phyloP scores from a whole-genome alignment of 2,113 vertebrate species.

The Mugil cephalus region DNA sequence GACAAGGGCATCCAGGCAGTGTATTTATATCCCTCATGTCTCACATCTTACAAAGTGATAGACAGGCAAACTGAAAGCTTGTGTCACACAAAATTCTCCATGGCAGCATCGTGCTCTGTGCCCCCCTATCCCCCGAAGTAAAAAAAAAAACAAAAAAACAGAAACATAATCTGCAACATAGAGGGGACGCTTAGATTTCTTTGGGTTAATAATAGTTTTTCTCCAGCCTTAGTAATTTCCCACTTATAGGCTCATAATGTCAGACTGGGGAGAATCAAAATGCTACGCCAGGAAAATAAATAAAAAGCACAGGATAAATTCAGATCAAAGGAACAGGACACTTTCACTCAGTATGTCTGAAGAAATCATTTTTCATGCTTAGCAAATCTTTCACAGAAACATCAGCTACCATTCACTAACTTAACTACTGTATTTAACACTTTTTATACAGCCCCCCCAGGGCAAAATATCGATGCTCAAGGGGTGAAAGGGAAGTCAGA shows the following conservation, averaged over 20 bases:
- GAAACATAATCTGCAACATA: slow-evolving; percentile 58
- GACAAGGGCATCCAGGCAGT: slow-evolving; percentile 72
- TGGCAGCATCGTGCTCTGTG: slow-evolving; percentile 47
- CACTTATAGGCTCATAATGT: slow-evolving; percentile 33
- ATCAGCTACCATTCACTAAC: slow-evolving; percentile 37
- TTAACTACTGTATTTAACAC: slow-evolving; percentile 54
- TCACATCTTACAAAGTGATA: slow-evolving; percentile 78
- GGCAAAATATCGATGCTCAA: slow-evolving; percentile 58
- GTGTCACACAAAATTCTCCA: slow-evolving; percentile 75
- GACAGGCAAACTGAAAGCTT: slow-evolving; percentile 78
- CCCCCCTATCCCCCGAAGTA: slow-evolving; percentile 29
- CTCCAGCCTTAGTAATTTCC: slow-evolving; percentile 52
- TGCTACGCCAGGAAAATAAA: slow-evolving; percentile 40
- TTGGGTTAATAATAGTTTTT: slow-evolving; percentile 64
- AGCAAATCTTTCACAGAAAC: slow-evolving; percentile 62
- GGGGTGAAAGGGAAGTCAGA: slow-evolving; percentile 32
- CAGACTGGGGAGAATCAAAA: slow-evolving; percentile 50
- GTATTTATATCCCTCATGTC: slow-evolving; percentile 83
- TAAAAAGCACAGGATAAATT: slow-evolving; percentile 58
- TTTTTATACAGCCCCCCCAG: slow-evolving; percentile 31
- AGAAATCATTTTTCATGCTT: slow-evolving; percentile 69
- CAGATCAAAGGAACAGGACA: slow-evolving; percentile 58
- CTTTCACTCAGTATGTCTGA: slow-evolving; percentile 64
- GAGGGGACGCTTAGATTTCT: slow-evolving; percentile 45
- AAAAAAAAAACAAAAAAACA: slow-evolving; percentile 28